Evolutionary conservation across 1,140 invertebrate species (phyloP), one percentile per base, ranked within the genome.

Genomic region (Pseudomyrmex dendroicus): DNA sequence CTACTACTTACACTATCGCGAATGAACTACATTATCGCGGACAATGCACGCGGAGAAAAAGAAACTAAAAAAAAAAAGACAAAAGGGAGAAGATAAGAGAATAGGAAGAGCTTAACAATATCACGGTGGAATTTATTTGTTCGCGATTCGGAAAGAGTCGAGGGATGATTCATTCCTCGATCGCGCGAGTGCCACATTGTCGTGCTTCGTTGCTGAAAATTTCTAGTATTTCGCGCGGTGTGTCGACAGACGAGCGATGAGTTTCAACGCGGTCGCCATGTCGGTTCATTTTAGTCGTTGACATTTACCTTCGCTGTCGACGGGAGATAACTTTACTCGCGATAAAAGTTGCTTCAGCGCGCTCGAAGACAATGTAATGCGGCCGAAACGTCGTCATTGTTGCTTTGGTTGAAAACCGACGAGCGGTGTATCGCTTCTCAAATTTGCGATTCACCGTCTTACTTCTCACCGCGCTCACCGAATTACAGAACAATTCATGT

Each of bases 391-490:
- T 46, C 12, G n/a, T 20, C 10, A 3, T 70, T 59, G 44, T n/a
- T 52, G 10, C 2, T 52, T 13, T 35, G 52, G 17, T 74, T 73
- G 46, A 35, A 35, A 35, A 35, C 50, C 35, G 10, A 52, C 76
- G 56, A 61, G 66, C 56, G 54, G 57, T 22, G 9, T 72, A 83
- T 74, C 25, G 20, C 48, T 63, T 66, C 10, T 52, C 54, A 73
- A 86, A 56, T 78, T 77, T 50, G 66, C 61, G 73, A 62, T 63
- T 56, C 46, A 3, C 10, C 22, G 78, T 62, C 84, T 83, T 84
- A 67, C 56, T 66, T 48, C 56, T 73, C 66, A 67, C 63, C 66
- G 73, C 63, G 82, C 61, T 87, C 64, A 87, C 77, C 84, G 66
- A 72, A 56, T 86, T 83, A 67, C 25, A 59, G 46, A 46, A 64